These are phyloP conservation scores for Diplolepis rosae DNA, from an alignment of 2,888 invertebrate species.

Conservation along the genomic window DNA sequence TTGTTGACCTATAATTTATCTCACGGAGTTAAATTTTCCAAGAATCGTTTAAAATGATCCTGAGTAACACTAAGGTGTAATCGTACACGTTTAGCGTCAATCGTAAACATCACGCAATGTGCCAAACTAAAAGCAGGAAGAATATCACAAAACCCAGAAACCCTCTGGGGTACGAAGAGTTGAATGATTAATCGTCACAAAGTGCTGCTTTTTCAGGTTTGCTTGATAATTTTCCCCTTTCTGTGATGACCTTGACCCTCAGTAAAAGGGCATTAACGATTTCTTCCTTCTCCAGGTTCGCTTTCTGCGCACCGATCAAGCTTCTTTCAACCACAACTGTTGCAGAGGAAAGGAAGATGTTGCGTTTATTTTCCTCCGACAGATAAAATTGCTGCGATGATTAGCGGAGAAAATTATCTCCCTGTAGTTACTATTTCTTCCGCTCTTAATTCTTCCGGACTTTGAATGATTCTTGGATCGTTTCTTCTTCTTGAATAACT, in stretches of 20 bases:
- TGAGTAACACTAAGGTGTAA: conserved; percentile 55
- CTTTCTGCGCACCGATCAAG: neutral
- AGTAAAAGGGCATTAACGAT: conserved; percentile 47
- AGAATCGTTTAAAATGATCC: conserved; percentile 53
- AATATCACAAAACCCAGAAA: conserved; percentile 49
- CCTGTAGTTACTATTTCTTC: neutral
- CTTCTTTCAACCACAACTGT: neutral
- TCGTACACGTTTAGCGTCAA: conserved; percentile 60
- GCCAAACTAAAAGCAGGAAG: conserved; percentile 32
- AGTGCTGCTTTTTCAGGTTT: conserved; percentile 43
- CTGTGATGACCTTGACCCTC: conserved; percentile 58
- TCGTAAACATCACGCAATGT: conserved; percentile 63
- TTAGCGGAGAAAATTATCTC: neutral
- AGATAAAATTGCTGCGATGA: neutral
- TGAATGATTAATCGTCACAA: conserved; percentile 61
- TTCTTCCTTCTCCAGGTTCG: conserved; percentile 22
- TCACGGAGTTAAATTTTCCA: conserved; percentile 54
- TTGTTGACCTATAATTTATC: conserved; percentile 14
- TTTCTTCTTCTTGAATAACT: neutral
- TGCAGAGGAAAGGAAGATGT: neutral
- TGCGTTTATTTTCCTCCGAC: neutral
- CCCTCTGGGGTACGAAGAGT: conserved; percentile 57
- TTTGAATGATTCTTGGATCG: neutral
- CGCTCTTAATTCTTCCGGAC: neutral
- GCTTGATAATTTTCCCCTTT: conserved; percentile 40